Percentiles rank a stretch among this genome's conserved stretches.
These are phyloP conservation scores for Cremastinae sp. DNA, from an alignment of 2,888 invertebrate species.

Conservation along the genomic window DNA sequence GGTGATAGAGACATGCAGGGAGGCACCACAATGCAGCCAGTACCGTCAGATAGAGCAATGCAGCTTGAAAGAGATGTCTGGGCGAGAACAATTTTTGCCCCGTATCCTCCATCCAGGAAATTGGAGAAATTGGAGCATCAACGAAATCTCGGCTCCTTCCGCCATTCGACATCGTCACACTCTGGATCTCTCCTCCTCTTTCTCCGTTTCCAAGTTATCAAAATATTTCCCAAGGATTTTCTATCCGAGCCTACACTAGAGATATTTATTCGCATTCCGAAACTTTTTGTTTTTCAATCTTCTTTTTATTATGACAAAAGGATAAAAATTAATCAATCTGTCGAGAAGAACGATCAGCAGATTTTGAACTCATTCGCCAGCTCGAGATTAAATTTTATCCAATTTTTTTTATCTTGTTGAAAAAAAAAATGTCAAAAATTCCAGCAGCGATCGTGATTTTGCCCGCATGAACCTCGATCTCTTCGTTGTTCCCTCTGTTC, in stretches of 20 bases:
- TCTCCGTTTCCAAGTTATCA: slow-evolving; percentile 9
- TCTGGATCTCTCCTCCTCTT: too few relatives aligned
- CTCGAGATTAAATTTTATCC: too few relatives aligned
- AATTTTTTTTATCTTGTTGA: too few relatives aligned
- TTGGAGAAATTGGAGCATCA: slow-evolving; percentile 63
- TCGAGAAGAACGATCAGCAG: neutral
- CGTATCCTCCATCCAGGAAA: slow-evolving; percentile 69
- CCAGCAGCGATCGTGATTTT: too few relatives aligned
- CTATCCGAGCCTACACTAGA: slow-evolving; percentile 27
- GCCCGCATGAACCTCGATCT: too few relatives aligned
- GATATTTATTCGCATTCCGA: slow-evolving; percentile 46
- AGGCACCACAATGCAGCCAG: slow-evolving; percentile 73
- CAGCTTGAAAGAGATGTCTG: slow-evolving; percentile 71
- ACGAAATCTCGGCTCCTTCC: slow-evolving; percentile 29
- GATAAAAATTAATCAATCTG: too few relatives aligned
- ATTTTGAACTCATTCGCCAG: too few relatives aligned
- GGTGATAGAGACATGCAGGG: slow-evolving; percentile 71
- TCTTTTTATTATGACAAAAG: too few relatives aligned
- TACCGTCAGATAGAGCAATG: slow-evolving; percentile 70
- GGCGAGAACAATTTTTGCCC: slow-evolving; percentile 64
- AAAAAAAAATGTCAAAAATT: too few relatives aligned
- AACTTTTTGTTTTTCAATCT: neutral
- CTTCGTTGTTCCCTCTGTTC: too few relatives aligned
- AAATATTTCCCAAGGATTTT: slow-evolving; percentile 36
- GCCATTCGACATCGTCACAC: slow-evolving; percentile 49